Evolutionary conservation across 2,113 vertebrate species (phyloP).

Genomic region (Ammodramus savannarum): DNA sequence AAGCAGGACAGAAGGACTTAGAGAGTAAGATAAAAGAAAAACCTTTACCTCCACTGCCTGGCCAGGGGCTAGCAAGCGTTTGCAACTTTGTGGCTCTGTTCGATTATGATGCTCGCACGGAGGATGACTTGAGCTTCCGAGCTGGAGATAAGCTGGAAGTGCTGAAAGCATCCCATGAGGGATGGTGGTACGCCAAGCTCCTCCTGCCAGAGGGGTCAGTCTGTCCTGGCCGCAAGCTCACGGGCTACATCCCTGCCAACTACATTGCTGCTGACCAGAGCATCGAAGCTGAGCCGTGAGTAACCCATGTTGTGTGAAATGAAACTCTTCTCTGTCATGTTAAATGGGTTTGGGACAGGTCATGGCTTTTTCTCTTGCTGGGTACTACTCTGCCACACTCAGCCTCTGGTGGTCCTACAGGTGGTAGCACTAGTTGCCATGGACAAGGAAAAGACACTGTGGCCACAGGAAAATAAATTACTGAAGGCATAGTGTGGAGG

Average conservation of each 20-base stretch:
- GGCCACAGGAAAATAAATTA: not conserved
- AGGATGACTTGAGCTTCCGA: constrained; percentile 86
- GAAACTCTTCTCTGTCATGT: not conserved
- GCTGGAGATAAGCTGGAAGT: constrained; percentile 82
- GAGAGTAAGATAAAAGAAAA: not conserved
- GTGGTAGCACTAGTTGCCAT: accelerated
- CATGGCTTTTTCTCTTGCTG: not conserved
- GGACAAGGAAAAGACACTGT: accelerated
- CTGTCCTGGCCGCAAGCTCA: constrained; percentile 15
- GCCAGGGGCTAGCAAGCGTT: not conserved
- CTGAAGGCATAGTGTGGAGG: not conserved
- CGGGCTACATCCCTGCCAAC: constrained; percentile 91
- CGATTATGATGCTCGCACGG: constrained; percentile 85
- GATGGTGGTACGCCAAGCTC: constrained; percentile 88
- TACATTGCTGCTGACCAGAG: constrained; percentile 87
- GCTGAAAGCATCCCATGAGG: constrained; percentile 68
- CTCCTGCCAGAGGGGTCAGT: constrained; percentile 67
- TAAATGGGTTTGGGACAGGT: not conserved
- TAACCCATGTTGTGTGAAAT: not conserved
- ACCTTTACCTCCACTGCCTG: not conserved
- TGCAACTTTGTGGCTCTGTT: constrained; percentile 83
- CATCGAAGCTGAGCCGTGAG: constrained; percentile 89
- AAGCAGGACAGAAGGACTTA: not conserved
- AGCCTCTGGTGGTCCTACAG: not conserved
- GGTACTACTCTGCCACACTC: not conserved